phyloP scores from a whole-genome alignment of 37 sponge, comb jelly and placozoan genomes.

The Agelas oroides region DNA sequence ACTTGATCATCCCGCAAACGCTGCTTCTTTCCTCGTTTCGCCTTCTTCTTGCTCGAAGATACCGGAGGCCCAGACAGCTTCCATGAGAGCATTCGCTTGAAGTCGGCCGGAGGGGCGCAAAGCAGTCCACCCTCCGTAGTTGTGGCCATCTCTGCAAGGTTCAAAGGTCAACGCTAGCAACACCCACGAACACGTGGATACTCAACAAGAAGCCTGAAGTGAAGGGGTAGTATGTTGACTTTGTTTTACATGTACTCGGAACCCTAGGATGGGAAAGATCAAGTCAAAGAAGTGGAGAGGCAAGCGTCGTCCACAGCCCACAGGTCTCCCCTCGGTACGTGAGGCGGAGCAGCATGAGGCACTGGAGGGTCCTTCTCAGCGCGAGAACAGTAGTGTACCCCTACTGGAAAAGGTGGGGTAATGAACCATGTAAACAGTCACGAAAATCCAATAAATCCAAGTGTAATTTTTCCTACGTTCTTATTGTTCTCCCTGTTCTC shows the following conservation, averaged over 20 bases:
- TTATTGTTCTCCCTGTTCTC: too few relatives aligned
- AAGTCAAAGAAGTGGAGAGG: neutral
- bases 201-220: too few relatives aligned
- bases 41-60: neutral
- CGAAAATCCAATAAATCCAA: too few relatives aligned
- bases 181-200: too few relatives aligned
- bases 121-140: too few relatives aligned
- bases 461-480: too few relatives aligned
- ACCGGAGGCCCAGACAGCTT: constrained; percentile 29
- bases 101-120: constrained; percentile 16
- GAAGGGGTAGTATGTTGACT: too few relatives aligned
- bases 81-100: constrained; percentile 59
- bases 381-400: neutral
- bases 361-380: neutral
- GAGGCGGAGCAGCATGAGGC: constrained; percentile 2
- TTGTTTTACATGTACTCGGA: too few relatives aligned
- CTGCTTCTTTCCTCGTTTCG: neutral
- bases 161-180: too few relatives aligned
- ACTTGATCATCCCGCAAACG: too few relatives aligned
- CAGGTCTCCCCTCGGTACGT: neutral
- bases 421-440: too few relatives aligned
- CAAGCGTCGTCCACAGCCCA: neutral
- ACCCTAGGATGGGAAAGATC: neutral
- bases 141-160: too few relatives aligned
- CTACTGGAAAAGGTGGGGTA: constrained; percentile 8